Percentiles rank a stretch among this genome's conserved stretches.
Conservation (phyloP, 2,888 invertebrate genomes). For the Idaea dimidiata region DNA sequence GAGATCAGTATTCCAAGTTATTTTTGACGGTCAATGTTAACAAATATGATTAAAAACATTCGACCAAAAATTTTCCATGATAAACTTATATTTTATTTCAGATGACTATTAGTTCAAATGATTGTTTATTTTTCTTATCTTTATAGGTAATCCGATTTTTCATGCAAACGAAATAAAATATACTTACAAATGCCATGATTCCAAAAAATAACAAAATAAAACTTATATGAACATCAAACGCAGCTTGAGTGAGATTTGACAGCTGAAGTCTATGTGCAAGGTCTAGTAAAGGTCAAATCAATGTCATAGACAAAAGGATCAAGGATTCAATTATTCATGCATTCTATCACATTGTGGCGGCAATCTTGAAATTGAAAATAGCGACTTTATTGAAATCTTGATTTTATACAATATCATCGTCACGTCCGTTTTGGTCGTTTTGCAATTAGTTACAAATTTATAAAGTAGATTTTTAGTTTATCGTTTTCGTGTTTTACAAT, state of each 20-base stretch:
- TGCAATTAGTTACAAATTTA: neutral
- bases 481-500: no score
- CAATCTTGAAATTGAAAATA: constrained; percentile 10
- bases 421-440: neutral
- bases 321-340: neutral
- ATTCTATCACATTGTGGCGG: constrained; percentile 33
- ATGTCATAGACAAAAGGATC: constrained; percentile 52
- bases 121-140: neutral
- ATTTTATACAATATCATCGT: neutral
- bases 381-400: neutral
- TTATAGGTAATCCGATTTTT: neutral
- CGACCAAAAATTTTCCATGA: neutral
- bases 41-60: neutral
- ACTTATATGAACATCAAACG: constrained; percentile 11
- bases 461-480: no score
- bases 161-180: constrained; percentile 10
- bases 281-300: constrained; percentile 66
- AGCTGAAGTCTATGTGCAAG: constrained; percentile 43
- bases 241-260: constrained; percentile 47
- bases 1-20: neutral
- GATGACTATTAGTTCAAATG: neutral
- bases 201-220: constrained; percentile 3
- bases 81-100: neutral
- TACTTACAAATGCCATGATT: constrained; percentile 57
- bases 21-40: neutral